Evolutionary conservation across 2,888 invertebrate genomes (phyloP), one percentile per base, ranked within the genome.

Genomic region (Psococerastis gibbosa): DNA sequence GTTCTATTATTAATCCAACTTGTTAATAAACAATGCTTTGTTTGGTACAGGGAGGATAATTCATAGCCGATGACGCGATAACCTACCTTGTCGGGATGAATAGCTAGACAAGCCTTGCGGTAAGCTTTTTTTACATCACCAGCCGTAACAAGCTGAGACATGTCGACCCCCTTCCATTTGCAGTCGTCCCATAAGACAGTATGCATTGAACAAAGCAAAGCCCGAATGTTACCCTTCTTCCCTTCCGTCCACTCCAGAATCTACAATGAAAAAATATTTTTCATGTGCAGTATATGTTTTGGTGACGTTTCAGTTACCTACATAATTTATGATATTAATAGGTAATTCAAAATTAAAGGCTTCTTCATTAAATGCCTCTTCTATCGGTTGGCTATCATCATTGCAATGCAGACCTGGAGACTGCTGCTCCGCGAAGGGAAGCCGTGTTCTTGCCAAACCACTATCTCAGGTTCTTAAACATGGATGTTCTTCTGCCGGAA

Each of bases 31-130:
- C 16, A 23, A 22, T 47, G 9, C 15, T 3, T 47, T n/a, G 11
- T 43, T 23, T 15, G 27, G 17, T 32, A n/a, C 23, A 56, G 56
- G 45, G 43, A 47, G 46, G n/a, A 3, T 23, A 46, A 3, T 46
- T 15, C 6, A 35, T 20, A 17, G 22, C 32, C 27, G 22, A 50
- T n/a, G n/a, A n/a, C n/a, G n/a, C n/a, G n/a, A n/a, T n/a, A n/a
- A n/a, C 53, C 55, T 63, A 94, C 94, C 76, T 98, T 99, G 61
- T 99, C 98, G 0, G 98, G 98, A 67, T 99, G 98, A 32, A 97
- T 92, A 42, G 91, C 88, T 33, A 98, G 70, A 52, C 97, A 95
- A 5, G 98, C 98, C 60, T 79, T 87, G 43, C 94, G 70, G 60
- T 97, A 98, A 52, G 81, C 77, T 57, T 92, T 91, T 63, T 97